These are phyloP conservation scores for Euphonia xanthogaster DNA, from an alignment of 2,797 vertebrate species.

Conservation along the genomic window DNA sequence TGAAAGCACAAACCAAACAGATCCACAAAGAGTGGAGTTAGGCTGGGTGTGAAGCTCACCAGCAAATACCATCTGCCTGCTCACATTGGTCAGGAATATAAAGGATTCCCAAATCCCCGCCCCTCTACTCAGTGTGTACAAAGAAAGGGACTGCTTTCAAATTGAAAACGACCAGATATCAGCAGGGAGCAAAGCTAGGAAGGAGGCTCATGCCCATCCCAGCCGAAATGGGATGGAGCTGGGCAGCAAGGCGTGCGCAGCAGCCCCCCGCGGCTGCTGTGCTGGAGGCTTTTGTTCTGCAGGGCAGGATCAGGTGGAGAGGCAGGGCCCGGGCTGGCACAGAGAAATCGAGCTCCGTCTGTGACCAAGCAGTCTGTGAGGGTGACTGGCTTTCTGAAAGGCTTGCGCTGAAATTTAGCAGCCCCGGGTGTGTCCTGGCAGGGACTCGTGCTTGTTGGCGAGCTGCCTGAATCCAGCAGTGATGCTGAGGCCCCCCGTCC, in stretches of 20 bases:
- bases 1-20: neutral
- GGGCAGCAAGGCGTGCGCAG: neutral
- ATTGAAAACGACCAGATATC: neutral
- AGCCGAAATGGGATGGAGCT: neutral
- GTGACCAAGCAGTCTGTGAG: neutral
- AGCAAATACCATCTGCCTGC: neutral
- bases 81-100: neutral
- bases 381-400: neutral
- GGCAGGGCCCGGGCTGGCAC: neutral
- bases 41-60: neutral
- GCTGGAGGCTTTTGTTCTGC: conserved; percentile 27
- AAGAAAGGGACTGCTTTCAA: neutral
- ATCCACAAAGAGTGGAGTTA: neutral
- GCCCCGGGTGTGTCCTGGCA: neutral
- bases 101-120: neutral
- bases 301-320: conserved; percentile 31
- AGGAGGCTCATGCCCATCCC: neutral
- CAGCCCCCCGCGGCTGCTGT: neutral
- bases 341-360: neutral
- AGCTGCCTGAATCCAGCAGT: neutral
- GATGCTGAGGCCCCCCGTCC: neutral
- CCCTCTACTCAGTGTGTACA: neutral
- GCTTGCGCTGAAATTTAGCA: neutral
- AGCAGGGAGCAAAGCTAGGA: neutral
- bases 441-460: neutral